phyloP scores from a whole-genome alignment of 2,113 vertebrate genomes.

The Rhineura floridana region DNA sequence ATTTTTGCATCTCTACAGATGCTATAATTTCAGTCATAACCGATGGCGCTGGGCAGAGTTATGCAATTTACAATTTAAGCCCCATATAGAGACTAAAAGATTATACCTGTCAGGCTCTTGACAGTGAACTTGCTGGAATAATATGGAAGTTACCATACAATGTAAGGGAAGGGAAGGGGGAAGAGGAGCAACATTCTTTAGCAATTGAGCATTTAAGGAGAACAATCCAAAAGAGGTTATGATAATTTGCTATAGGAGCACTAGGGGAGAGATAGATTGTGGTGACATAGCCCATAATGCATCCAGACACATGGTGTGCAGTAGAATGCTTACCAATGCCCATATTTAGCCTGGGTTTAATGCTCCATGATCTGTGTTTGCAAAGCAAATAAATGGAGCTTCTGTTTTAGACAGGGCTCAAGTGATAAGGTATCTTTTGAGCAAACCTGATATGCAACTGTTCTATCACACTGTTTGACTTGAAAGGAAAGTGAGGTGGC shows the following conservation, averaged over 20 bases:
- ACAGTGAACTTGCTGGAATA: constrained; percentile 34
- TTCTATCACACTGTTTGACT: constrained; percentile 38
- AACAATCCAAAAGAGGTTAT: constrained; percentile 27
- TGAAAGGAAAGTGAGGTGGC: constrained; percentile 53
- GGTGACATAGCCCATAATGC: constrained; percentile 7
- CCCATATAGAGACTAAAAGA: constrained; percentile 35
- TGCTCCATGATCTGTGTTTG: constrained; percentile 39
- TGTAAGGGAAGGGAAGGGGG: neutral
- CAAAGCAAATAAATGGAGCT: constrained; percentile 37
- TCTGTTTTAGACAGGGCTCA: constrained; percentile 41
- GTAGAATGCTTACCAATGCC: neutral
- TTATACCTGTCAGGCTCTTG: neutral
- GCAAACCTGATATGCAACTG: constrained; percentile 48
- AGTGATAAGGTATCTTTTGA: constrained; percentile 46
- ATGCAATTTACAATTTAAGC: neutral
- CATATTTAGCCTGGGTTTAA: constrained; percentile 41
- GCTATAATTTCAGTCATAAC: neutral
- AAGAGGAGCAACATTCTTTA: constrained; percentile 2
- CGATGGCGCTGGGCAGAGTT: neutral
- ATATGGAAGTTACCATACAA: neutral
- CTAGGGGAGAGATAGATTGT: neutral
- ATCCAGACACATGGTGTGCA: constrained; percentile 6
- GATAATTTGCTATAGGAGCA: constrained; percentile 41
- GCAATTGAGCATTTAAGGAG: constrained; percentile 17
- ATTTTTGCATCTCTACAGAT: neutral